Evolutionary conservation across 1,140 invertebrate species (phyloP).

Genomic region (Aphelenchoides besseyi): DNA sequence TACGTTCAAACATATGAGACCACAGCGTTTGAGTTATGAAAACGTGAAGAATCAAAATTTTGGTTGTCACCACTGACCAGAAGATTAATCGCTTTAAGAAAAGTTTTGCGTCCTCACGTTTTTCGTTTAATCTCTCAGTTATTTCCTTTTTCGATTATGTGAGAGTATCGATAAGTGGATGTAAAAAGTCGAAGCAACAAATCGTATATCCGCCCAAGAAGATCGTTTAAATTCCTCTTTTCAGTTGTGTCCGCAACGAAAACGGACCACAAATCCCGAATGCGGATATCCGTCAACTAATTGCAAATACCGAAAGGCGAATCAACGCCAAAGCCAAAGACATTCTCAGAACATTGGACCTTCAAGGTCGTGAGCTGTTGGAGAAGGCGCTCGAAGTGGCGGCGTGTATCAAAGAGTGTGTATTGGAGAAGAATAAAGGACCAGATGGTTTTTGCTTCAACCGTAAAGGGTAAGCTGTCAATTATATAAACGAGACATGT

Average conservation of each 20-base stretch:
- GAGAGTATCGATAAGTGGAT: not conserved
- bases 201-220: too few relatives aligned
- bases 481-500: not conserved
- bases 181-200: too few relatives aligned
- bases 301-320: not conserved
- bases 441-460: constrained; percentile 9
- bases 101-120: not conserved
- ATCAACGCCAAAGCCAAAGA: not conserved
- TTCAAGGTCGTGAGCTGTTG: not conserved
- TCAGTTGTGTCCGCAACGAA: constrained; percentile 10
- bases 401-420: constrained; percentile 13
- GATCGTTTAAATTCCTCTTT: not conserved
- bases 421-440: constrained; percentile 8
- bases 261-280: constrained; percentile 11
- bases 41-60: not conserved
- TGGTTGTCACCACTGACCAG: not conserved
- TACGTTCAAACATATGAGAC: not conserved
- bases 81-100: not conserved
- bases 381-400: constrained; percentile 15
- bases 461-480: constrained; percentile 2
- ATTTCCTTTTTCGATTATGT: not conserved
- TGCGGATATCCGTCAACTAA: not conserved
- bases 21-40: not conserved
- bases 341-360: not conserved
- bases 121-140: not conserved